Base-by-base conservation (phyloP, 1,140 invertebrate species). In the Calliopsis andreniformis region DNA sequence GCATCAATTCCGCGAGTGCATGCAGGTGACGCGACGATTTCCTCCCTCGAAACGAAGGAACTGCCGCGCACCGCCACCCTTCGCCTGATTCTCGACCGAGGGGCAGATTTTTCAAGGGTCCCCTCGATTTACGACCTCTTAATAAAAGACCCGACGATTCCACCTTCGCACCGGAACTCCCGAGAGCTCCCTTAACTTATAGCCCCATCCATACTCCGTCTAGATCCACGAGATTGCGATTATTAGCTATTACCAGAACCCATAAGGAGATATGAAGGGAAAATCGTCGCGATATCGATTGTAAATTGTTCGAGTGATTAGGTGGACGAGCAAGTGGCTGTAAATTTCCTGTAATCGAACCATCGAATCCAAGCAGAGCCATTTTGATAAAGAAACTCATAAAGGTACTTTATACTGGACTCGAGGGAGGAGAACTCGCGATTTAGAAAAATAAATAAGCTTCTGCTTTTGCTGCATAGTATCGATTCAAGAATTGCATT, bases 1-100 rank as follows among this genome's bases (percentile, higher is more conserved):
- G 79, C 73, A 82, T 81, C 80, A 81, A 77, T 82, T 80, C 64
- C 43, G 49, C 28, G 73, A 71, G 25, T 69, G 78, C 79, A 49
- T 66, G 61, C 70, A 66, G 70, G 35, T 66, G 70, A 73, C 70
- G 70, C 70, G 32, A 63, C 58, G 32, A 62, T 72, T 72, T 63
- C 25, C 20, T 25, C 28, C 30, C 35, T 39, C 4, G 35, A 39
- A 39, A 5, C 18, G 58, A n/a, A n/a, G 35, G 30, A 61, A 30
- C 18, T n/a, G n/a, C n/a, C n/a, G n/a, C n/a, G 35, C 35, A 39
- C 4, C 35, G 35, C 35, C 4, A 3, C 4, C 35, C 35, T 39
- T 5, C 35, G 4, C 35, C 35, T 10, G 35, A 39, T 39, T 39
- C 35, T 39, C 47, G 20, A 3, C 23, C 23, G 23, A 3, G 16